Conservation (phyloP, 2,797 vertebrate species). For the Zenarchopterus dispar region DNA sequence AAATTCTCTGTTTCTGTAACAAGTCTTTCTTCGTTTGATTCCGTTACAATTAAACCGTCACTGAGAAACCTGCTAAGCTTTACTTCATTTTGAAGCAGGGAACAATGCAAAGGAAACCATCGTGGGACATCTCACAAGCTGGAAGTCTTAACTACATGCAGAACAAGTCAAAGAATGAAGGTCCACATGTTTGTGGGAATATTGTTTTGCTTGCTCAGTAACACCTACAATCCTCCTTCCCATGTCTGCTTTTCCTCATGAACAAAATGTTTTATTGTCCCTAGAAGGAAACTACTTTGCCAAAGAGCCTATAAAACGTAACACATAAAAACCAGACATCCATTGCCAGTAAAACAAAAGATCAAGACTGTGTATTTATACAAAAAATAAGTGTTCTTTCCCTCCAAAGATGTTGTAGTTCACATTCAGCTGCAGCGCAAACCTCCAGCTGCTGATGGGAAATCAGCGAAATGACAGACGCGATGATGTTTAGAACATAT, state of each 20-base stretch:
- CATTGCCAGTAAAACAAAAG: slow-evolving; percentile 13
- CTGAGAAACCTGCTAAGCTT: not conserved
- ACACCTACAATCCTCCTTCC: slow-evolving; percentile 22
- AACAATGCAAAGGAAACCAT: too few relatives aligned
- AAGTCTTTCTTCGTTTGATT: too few relatives aligned
- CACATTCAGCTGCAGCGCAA: not conserved
- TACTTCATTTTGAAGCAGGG: not conserved
- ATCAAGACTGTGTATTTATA: too few relatives aligned
- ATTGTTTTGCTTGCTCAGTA: not conserved
- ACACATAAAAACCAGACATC: slow-evolving; percentile 39
- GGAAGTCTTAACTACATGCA: not conserved
- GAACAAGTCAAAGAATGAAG: slow-evolving; percentile 4
- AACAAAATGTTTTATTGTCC: slow-evolving; percentile 34
- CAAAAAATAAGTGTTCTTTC: not conserved
- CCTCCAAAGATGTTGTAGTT: not conserved
- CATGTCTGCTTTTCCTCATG: slow-evolving; percentile 40
- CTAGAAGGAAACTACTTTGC: slow-evolving; percentile 16
- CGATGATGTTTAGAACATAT: not conserved
- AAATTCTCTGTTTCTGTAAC: too few relatives aligned
- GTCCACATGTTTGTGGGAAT: too few relatives aligned
- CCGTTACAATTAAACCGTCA: too few relatives aligned
- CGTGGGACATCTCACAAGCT: too few relatives aligned
- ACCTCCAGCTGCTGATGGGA: too few relatives aligned
- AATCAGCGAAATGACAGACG: not conserved
- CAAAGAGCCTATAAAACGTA: slow-evolving; percentile 27